These are phyloP conservation scores for Lepidothrix coronata DNA, from an alignment of 2,113 vertebrate species.

Conservation along the genomic window DNA sequence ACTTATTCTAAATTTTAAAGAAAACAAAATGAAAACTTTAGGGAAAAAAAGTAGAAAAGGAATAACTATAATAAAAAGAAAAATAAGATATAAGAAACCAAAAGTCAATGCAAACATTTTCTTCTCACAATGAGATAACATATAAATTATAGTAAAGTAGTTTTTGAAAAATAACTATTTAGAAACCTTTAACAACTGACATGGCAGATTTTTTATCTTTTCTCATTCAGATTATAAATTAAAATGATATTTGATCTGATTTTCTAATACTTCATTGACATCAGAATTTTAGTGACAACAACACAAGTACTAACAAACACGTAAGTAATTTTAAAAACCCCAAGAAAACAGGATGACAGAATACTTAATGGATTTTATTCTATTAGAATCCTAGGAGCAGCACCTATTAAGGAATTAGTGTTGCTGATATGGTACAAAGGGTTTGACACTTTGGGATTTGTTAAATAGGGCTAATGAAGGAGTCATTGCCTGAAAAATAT, in stretches of 20 bases:
- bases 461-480: conserved; percentile 47
- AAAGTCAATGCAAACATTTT: background rate
- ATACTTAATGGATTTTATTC: background rate
- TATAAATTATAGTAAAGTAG: background rate
- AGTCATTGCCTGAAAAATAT: conserved; percentile 4
- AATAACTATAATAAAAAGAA: background rate
- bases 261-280: background rate
- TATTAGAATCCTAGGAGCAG: background rate
- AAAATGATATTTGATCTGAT: background rate
- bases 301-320: background rate
- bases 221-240: background rate
- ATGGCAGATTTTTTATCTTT: background rate
- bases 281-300: background rate
- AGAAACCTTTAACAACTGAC: background rate
- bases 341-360: background rate
- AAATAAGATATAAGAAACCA: background rate
- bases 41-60: background rate
- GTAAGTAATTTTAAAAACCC: background rate
- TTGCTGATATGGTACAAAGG: background rate
- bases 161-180: background rate
- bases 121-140: background rate
- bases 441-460: background rate
- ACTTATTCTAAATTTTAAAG: background rate
- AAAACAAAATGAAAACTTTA: background rate
- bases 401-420: background rate